Conservation (phyloP, 2,888 invertebrate species). For the Stictocephala bisonia region DNA sequence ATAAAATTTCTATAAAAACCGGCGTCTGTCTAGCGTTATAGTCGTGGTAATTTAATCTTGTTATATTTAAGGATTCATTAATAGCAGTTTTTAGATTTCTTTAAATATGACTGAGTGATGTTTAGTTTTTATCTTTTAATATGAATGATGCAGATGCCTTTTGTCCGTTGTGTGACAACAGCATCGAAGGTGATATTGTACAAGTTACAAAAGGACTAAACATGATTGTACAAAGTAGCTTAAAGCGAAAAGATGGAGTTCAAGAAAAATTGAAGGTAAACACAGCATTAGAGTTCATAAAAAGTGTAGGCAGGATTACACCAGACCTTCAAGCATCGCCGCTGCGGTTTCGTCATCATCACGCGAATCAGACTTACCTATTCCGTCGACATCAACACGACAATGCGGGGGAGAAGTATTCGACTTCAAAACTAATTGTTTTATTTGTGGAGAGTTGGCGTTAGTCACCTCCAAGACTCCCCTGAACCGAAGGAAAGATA, state of each 20-base stretch:
- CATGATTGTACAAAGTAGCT: background rate
- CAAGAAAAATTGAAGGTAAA: constrained; percentile 5
- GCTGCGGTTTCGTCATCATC: background rate
- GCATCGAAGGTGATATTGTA: background rate
- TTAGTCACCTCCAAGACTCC: background rate
- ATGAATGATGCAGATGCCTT: background rate
- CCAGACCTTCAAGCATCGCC: background rate
- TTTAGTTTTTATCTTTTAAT: too few relatives aligned
- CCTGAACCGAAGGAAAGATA: background rate
- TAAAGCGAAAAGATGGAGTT: constrained; percentile 1
- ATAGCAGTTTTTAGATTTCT: too few relatives aligned
- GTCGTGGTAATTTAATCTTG: too few relatives aligned
- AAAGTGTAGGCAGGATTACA: constrained; percentile 9
- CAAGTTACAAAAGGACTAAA: background rate
- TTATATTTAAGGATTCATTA: too few relatives aligned
- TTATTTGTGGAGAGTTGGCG: constrained; percentile 15
- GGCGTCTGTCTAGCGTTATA: too few relatives aligned
- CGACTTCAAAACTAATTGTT: constrained; percentile 14
- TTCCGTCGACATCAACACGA: background rate
- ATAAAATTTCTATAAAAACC: too few relatives aligned
- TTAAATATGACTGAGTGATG: too few relatives aligned
- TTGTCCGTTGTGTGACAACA: constrained; percentile 3
- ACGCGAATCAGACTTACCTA: background rate
- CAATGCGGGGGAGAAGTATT: background rate
- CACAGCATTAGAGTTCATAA: background rate